Conservation (phyloP, 2,888 invertebrate species). For the Trisateles emortualis region DNA sequence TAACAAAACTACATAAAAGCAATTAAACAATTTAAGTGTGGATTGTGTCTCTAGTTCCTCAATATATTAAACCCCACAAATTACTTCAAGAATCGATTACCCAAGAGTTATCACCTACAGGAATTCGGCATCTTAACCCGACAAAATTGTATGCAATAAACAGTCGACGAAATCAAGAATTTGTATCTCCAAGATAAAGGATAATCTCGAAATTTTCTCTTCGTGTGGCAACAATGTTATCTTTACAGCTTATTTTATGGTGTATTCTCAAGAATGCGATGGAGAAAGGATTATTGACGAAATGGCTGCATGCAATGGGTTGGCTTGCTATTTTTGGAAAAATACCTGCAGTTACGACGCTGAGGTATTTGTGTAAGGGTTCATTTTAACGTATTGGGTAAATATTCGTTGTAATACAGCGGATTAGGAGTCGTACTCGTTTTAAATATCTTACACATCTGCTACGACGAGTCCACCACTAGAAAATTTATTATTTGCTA, state of each 20-base stretch:
- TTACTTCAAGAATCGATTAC: too few species aligned
- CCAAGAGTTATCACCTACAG: too few species aligned
- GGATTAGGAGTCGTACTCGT: too few species aligned
- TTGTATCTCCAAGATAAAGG: conserved; percentile 17
- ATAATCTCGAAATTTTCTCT: conserved; percentile 33
- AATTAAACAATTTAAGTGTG: too few species aligned
- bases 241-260: conserved; percentile 31
- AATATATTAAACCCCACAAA: too few species aligned
- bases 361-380: neutral
- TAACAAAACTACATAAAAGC: too few species aligned
- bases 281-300: conserved; percentile 33
- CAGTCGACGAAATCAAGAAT: neutral
- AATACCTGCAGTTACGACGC: neutral
- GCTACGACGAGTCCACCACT: too few species aligned
- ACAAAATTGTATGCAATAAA: neutral
- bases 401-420: too few species aligned
- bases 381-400: neutral
- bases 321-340: neutral
- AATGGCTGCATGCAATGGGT: conserved; percentile 16
- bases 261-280: conserved; percentile 27
- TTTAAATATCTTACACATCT: too few species aligned
- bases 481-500: too few species aligned
- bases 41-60: too few species aligned
- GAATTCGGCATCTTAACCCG: neutral
- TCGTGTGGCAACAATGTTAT: conserved; percentile 35